Percentiles rank a stretch among this genome's conserved stretches.
Evolutionary conservation across 2,888 invertebrate species (phyloP).

Genomic region (Eubasilissa splendida): DNA sequence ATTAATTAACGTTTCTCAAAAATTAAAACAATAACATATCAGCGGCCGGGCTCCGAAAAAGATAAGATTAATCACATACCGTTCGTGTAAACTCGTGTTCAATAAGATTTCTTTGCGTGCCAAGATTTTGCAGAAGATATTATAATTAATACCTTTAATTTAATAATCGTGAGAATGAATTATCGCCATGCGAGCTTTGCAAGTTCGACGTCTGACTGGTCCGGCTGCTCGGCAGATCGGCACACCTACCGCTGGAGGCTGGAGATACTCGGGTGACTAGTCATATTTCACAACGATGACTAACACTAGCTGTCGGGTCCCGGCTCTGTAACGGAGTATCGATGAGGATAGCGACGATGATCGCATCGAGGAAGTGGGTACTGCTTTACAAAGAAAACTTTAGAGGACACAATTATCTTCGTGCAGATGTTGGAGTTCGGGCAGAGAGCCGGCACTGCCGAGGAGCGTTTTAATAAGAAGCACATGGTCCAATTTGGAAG

Average conservation of each 20-base stretch:
- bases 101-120: too few relatives aligned
- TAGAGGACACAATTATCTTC: constrained; percentile 7
- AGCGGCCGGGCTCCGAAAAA: too few relatives aligned
- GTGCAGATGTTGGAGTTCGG: constrained; percentile 9
- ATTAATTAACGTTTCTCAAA: too few relatives aligned
- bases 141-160: background rate
- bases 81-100: too few relatives aligned
- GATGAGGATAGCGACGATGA: background rate
- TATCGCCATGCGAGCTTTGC: background rate
- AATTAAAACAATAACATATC: too few relatives aligned
- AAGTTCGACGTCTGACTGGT: background rate
- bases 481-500: constrained; percentile 34
- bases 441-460: background rate
- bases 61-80: too few relatives aligned
- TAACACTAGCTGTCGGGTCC: background rate
- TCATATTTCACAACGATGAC: constrained; percentile 4
- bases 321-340: background rate
- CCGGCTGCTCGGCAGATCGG: background rate
- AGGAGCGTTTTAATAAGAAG: constrained; percentile 41
- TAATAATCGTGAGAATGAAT: constrained; percentile 1
- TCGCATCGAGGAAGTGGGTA: background rate
- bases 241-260: background rate
- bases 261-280: background rate
- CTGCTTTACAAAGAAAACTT: background rate
- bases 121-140: background rate